Percentiles rank a stretch among this genome's conserved stretches.
These are phyloP conservation scores for Brachyptera putata DNA, from an alignment of 2,888 invertebrate species.

Conservation along the genomic window DNA sequence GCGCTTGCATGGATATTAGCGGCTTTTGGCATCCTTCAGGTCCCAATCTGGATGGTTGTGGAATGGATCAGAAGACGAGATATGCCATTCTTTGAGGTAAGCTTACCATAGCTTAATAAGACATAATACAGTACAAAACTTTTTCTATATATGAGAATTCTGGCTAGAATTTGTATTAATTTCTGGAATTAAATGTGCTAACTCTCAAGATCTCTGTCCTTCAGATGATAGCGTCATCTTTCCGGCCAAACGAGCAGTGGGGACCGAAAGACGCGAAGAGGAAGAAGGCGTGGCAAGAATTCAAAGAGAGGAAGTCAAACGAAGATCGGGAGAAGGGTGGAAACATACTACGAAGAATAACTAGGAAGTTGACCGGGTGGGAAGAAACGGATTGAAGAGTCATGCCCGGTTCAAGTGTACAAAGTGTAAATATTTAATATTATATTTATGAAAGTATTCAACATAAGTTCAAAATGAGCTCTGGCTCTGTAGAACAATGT, in stretches of 20 bases:
- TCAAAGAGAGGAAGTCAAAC: slow-evolving; percentile 36
- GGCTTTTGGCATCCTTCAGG: slow-evolving; percentile 48
- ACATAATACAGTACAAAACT: neutral
- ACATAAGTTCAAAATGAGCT: too few species aligned
- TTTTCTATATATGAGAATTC: too few species aligned
- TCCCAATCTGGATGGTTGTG: slow-evolving; percentile 49
- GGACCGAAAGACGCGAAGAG: slow-evolving; percentile 42
- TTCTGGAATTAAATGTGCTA: too few species aligned
- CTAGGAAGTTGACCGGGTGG: neutral
- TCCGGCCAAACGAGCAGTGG: slow-evolving; percentile 43
- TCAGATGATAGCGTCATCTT: slow-evolving; percentile 41
- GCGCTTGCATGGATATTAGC: slow-evolving; percentile 52
- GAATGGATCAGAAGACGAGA: neutral
- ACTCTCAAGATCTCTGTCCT: neutral
- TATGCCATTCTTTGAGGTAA: slow-evolving; percentile 1
- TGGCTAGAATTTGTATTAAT: too few species aligned
- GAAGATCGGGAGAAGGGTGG: slow-evolving; percentile 29
- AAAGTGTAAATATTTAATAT: too few species aligned
- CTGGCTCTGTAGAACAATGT: too few species aligned
- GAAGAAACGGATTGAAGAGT: too few species aligned
- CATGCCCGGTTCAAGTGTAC: too few species aligned
- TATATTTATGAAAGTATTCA: too few species aligned
- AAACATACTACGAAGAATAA: neutral
- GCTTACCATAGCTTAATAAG: too few species aligned
- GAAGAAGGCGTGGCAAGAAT: slow-evolving; percentile 43